A percentile compares a stretch with the other conserved stretches of the same genome.
Conservation (phyloP, 2,113 vertebrate species). For the Catharus minimus region DNA sequence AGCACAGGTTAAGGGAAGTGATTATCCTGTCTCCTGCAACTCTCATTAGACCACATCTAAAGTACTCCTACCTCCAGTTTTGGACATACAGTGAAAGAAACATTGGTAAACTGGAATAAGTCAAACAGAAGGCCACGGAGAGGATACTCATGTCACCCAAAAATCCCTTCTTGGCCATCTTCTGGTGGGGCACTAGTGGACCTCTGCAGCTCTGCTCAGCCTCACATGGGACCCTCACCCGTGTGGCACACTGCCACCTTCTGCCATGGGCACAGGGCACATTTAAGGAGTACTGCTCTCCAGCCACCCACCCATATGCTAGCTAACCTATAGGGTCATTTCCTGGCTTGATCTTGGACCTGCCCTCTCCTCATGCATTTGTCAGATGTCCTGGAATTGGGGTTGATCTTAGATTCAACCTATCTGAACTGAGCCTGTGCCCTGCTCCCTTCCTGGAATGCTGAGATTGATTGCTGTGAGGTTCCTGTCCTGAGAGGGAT, state of each 20-base stretch:
- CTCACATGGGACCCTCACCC: accelerated
- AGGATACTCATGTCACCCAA: not conserved
- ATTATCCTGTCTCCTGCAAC: not conserved
- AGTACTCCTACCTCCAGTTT: not conserved
- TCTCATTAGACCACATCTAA: not conserved
- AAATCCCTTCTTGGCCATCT: not conserved
- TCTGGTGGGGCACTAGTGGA: not conserved
- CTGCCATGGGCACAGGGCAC: not conserved
- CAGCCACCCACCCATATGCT: not conserved
- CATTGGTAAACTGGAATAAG: not conserved
- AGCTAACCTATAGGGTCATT: not conserved
- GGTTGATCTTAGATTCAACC: not conserved
- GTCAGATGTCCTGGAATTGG: not conserved
- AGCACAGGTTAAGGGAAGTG: not conserved
- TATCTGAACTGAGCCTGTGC: accelerated
- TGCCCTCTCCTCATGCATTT: not conserved
- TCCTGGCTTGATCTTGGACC: not conserved
- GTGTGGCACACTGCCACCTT: not conserved
- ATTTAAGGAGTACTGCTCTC: not conserved
- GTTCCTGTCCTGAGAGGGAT: not conserved
- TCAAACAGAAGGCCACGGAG: not conserved
- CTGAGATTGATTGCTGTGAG: not conserved
- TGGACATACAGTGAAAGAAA: not conserved
- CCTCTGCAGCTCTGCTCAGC: not conserved
- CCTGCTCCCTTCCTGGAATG: not conserved